Conservation (phyloP, 1,140 invertebrate genomes). For the Temnothorax curvispinosus region DNA sequence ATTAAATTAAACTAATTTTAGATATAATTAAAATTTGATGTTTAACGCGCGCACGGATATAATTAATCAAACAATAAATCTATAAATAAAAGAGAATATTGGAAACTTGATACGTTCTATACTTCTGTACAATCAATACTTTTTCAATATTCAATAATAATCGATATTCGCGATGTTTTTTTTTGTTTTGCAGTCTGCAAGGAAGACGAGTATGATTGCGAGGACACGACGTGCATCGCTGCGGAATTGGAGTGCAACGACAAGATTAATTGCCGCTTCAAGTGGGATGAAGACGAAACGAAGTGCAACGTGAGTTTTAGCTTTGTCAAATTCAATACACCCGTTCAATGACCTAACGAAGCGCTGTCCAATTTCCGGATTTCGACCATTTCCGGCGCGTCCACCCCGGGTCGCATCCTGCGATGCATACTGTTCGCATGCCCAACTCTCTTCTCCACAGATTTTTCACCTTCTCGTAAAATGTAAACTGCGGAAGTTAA, state of each 20-base stretch:
- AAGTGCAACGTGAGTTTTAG: conserved; percentile 88
- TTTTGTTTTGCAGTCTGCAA: conserved; percentile 81
- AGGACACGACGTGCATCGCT: conserved; percentile 94
- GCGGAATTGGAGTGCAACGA: conserved; percentile 90
- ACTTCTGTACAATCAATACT: neutral
- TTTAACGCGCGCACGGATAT: neutral
- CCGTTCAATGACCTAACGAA: neutral
- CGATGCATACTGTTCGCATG: too few species aligned
- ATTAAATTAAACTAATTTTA: too few species aligned
- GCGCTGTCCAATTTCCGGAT: conserved; percentile 39
- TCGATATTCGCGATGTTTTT: conserved; percentile 17
- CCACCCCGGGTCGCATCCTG: neutral
- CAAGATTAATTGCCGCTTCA: conserved; percentile 92
- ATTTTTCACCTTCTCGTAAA: conserved; percentile 28
- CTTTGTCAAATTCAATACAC: conserved; percentile 46
- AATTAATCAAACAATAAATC: neutral
- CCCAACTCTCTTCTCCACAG: neutral
- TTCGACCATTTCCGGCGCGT: conserved; percentile 21
- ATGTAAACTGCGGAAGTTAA: conserved; percentile 21
- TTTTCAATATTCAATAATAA: neutral
- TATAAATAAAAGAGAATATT: neutral
- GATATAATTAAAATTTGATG: neutral
- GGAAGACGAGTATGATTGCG: conserved; percentile 92
- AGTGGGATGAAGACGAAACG: conserved; percentile 92
- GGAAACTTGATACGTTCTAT: neutral